These are phyloP conservation scores for Lithophane semibrunnea DNA, from an alignment of 2,888 invertebrate genomes.

Conservation along the genomic window DNA sequence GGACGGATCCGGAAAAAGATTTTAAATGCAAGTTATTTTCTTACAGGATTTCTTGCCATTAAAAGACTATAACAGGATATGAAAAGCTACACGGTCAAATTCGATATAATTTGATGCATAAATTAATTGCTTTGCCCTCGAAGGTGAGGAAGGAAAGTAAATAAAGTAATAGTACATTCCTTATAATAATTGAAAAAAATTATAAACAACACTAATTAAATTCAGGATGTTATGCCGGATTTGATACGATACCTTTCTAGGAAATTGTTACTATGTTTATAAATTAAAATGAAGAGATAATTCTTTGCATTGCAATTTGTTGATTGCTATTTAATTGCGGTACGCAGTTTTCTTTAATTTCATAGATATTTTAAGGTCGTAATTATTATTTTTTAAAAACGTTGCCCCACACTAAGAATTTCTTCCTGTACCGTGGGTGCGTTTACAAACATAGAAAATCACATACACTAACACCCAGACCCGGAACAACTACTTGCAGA, in stretches of 20 bases:
- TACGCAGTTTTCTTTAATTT: constrained; percentile 19
- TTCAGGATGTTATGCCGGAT: constrained; percentile 63
- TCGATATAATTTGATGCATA: constrained; percentile 46
- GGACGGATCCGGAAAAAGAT: constrained; percentile 52
- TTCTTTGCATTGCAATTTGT: not conserved
- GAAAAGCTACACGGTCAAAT: constrained; percentile 38
- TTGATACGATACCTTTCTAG: constrained; percentile 65
- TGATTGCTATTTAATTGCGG: constrained; percentile 34
- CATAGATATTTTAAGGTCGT: constrained; percentile 6
- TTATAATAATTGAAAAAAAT: constrained; percentile 40
- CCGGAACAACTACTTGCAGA: too few relatives aligned
- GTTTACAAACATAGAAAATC: too few relatives aligned
- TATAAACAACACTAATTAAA: constrained; percentile 46
- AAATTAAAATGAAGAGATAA: constrained; percentile 27
- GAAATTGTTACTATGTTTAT: constrained; percentile 52
- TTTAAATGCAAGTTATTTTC: constrained; percentile 6
- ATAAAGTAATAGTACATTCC: constrained; percentile 26
- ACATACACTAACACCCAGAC: too few relatives aligned
- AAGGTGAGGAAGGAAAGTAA: constrained; percentile 55
- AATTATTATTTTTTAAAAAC: too few relatives aligned
- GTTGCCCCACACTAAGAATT: too few relatives aligned
- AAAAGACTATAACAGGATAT: constrained; percentile 50
- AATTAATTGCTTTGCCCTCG: constrained; percentile 53
- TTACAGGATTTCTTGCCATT: constrained; percentile 23
- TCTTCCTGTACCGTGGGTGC: too few relatives aligned